Evolutionary conservation across 2,113 vertebrate species (phyloP).

Genomic region (Stictonetta naevosa): DNA sequence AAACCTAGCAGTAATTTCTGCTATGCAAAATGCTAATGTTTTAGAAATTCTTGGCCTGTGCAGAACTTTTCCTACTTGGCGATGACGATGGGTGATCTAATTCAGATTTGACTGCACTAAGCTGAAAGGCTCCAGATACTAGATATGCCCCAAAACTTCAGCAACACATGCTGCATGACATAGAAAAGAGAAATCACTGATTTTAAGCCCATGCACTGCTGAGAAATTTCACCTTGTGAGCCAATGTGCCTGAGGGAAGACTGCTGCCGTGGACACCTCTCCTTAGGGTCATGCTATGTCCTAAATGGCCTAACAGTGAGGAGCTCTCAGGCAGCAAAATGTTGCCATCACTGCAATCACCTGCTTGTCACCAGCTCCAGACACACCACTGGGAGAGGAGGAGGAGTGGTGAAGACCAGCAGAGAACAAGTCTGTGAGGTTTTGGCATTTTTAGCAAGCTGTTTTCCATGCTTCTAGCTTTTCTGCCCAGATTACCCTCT

Average conservation of each 20-base stretch:
- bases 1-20: conserved; percentile 44
- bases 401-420: not conserved
- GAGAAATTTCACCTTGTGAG: not conserved
- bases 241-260: not conserved
- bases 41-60: conserved; percentile 38
- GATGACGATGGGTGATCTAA: not conserved
- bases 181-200: not conserved
- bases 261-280: not conserved
- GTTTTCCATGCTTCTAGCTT: not conserved
- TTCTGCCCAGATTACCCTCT: not conserved
- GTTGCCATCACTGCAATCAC: not conserved
- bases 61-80: conserved; percentile 41
- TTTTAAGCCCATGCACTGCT: not conserved
- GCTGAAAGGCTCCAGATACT: not conserved
- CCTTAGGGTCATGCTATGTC: too few relatives aligned
- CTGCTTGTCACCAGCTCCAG: not conserved
- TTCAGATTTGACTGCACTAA: not conserved
- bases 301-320: not conserved
- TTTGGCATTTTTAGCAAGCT: not conserved
- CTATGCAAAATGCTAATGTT: conserved; percentile 38
- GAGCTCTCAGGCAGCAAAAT: not conserved
- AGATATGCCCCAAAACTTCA: not conserved
- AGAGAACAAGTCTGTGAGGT: not conserved
- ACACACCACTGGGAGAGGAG: not conserved
- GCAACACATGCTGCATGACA: accelerated